Conservation (phyloP, 1,140 invertebrate genomes). For the Ceratina japonica region DNA sequence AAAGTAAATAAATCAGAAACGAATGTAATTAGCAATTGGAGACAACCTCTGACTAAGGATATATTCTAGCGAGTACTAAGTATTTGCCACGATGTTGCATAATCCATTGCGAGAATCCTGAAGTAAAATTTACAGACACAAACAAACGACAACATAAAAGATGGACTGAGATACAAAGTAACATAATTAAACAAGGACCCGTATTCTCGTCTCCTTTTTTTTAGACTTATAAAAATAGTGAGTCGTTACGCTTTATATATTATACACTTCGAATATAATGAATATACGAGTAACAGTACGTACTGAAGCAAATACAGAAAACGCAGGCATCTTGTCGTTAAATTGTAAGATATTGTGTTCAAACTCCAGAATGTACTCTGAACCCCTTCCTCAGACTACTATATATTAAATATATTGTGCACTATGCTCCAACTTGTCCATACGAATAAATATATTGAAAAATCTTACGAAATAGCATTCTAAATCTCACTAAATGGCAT, state of each 20-base stretch:
- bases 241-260: slow-evolving; percentile 77
- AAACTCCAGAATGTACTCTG: slow-evolving; percentile 78
- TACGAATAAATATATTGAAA: slow-evolving; percentile 65
- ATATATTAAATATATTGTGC: slow-evolving; percentile 70
- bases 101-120: slow-evolving; percentile 59
- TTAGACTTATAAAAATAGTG: slow-evolving; percentile 74
- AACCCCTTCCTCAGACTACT: slow-evolving; percentile 75
- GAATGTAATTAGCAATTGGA: slow-evolving; percentile 67
- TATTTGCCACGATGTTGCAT: slow-evolving; percentile 67
- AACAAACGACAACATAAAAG: slow-evolving; percentile 60
- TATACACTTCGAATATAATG: slow-evolving; percentile 73
- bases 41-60: slow-evolving; percentile 58
- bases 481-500: too few relatives aligned
- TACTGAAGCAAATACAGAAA: slow-evolving; percentile 74
- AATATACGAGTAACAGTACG: slow-evolving; percentile 73
- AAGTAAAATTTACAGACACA: slow-evolving; percentile 44
- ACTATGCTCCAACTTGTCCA: slow-evolving; percentile 40
- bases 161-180: slow-evolving; percentile 71
- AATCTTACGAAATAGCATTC: slow-evolving; percentile 59
- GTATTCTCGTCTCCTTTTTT: slow-evolving; percentile 72
- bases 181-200: slow-evolving; percentile 69
- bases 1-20: slow-evolving; percentile 35
- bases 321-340: slow-evolving; percentile 78
- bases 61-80: slow-evolving; percentile 56
- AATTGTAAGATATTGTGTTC: slow-evolving; percentile 79